phyloP scores from a whole-genome alignment of 2,888 invertebrate genomes.

The Ephialtes manifestator region DNA sequence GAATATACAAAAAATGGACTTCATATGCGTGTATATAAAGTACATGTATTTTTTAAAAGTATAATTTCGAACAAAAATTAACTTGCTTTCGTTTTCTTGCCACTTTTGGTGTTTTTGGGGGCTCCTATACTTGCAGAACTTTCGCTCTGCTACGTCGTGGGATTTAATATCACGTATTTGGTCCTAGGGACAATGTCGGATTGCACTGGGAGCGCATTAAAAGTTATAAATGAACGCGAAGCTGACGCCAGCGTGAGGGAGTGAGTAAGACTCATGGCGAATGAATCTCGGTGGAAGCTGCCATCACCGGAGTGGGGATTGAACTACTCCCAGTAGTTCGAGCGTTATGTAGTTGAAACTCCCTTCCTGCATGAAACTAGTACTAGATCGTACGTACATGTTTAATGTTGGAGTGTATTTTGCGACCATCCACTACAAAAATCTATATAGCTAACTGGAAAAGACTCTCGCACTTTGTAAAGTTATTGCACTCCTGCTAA shows the following conservation, averaged over 20 bases:
- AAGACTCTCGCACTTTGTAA: not conserved
- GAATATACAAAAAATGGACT: not conserved
- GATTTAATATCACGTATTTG: conserved; percentile 14
- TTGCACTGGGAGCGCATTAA: conserved; percentile 55
- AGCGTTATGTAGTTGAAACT: conserved; percentile 28
- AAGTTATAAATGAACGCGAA: conserved; percentile 63
- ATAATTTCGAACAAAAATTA: no score
- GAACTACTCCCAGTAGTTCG: not conserved
- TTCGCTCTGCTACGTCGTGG: conserved; percentile 11
- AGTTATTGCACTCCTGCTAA: not conserved
- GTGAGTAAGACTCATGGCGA: conserved; percentile 40
- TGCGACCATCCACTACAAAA: not conserved
- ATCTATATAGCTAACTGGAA: no score
- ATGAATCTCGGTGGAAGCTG: conserved; percentile 53
- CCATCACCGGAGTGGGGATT: conserved; percentile 12
- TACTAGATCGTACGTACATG: not conserved
- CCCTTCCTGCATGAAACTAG: conserved; percentile 13
- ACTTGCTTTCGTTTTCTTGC: not conserved
- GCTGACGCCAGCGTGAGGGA: conserved; percentile 23
- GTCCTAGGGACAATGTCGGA: conserved; percentile 7
- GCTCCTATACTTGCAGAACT: conserved; percentile 28
- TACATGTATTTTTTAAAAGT: no score
- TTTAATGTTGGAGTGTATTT: not conserved
- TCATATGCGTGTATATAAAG: no score
- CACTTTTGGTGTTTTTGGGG: not conserved